Conservation (phyloP, 2,888 invertebrate species). For the Cheilosia urbana region DNA sequence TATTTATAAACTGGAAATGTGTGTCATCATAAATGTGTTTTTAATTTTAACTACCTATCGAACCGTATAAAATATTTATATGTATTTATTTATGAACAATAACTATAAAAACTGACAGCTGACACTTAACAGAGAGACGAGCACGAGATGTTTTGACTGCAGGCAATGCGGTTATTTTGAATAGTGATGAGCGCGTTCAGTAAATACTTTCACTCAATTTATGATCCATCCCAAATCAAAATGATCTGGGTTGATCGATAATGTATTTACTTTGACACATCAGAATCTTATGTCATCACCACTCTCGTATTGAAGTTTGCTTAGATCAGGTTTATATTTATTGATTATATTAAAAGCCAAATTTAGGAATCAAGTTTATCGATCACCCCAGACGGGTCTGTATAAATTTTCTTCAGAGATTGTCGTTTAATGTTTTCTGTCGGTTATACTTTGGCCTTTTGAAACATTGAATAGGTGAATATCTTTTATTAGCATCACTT, state of each 20-base stretch:
- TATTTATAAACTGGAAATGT: too few relatives aligned
- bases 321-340: slow-evolving; percentile 9
- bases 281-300: not conserved
- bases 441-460: slow-evolving; percentile 8
- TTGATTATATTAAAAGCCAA: not conserved
- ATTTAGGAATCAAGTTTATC: slow-evolving; percentile 31
- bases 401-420: slow-evolving; percentile 39
- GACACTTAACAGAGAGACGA: not conserved
- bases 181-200: not conserved
- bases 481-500: slow-evolving; percentile 47
- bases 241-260: too few relatives aligned
- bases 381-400: slow-evolving; percentile 41
- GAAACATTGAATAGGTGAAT: slow-evolving; percentile 7
- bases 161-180: not conserved
- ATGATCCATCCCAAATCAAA: too few relatives aligned
- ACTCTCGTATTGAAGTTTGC: slow-evolving; percentile 15
- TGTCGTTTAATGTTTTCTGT: not conserved
- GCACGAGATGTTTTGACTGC: not conserved
- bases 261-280: too few relatives aligned
- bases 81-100: not conserved
- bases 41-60: too few relatives aligned
- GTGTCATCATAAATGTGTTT: too few relatives aligned
- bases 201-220: too few relatives aligned
- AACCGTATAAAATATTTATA: not conserved
- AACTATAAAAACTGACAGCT: not conserved